Base-by-base conservation (phyloP, 1,140 invertebrate genomes). In the Plutomurus gul region DNA sequence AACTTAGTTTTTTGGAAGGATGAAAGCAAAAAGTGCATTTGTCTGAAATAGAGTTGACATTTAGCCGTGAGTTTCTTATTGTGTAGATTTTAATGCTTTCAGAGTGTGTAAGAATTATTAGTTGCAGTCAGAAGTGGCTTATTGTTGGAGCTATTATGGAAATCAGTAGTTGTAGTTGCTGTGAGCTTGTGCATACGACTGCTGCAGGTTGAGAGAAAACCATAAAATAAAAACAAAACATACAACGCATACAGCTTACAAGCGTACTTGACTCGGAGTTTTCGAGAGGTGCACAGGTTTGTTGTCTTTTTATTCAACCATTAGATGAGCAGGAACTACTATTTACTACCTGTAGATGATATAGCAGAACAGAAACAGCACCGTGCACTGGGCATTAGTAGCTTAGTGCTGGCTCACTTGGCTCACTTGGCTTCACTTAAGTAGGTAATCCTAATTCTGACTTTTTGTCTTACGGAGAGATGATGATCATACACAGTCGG, bases 161-260 rank as follows among this genome's bases (percentile, higher is more conserved):
- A 65, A 65, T 65, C 27, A 65, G 56, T 65, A 65, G 56, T 65
- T 65, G n/a, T n/a, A n/a, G n/a, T n/a, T n/a, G n/a, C n/a, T n/a
- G n/a, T n/a, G n/a, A n/a, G n/a, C n/a, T 65, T 30, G 30, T 65
- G 27, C 20, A 8, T 51, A 51, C 25, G 25, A 25, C 47, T 51
- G 25, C n/a, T n/a, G n/a, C n/a, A n/a, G n/a, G n/a, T n/a, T n/a
- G n/a, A n/a, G n/a, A 51, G 25, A 22, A 22, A 51, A 51, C 18
- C 47, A 51, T 51, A 51, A 30, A 65, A 33, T 65, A 65, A 33
- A 65, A 25, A 47, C 43, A 18, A 47, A 47, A 51, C 20, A n/a
- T n/a, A n/a, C n/a, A n/a, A 43, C 11, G n/a, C 2, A 43, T 43
- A 8, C 39, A 43, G 39, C 39, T 13, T 13, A 43, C 39, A 36